Base-by-base conservation (phyloP, 1,140 invertebrate species). In the Riptortus pedestris region DNA sequence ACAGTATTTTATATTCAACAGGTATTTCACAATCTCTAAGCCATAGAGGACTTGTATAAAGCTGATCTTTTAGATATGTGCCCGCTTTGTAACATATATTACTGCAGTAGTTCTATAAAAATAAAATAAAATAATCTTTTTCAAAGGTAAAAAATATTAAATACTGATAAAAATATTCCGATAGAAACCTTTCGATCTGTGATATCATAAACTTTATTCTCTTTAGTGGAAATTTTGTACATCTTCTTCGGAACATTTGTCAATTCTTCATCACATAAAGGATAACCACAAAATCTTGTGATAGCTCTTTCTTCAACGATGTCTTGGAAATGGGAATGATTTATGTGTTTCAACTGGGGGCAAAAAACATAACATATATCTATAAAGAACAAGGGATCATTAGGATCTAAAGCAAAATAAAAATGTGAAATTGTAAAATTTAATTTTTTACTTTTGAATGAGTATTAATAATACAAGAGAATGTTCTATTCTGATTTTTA, bases 121-220 rank as follows among this genome's bases (percentile, higher is more conserved):
- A 26, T 9, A 66, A 67, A 68, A 27, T n/a, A 18, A 26, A 64
- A 43, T 57, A 27, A 29, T 58, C 43, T 1, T 33, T 24, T 20
- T 29, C 28, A 33, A 33, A n/a, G n/a, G n/a, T n/a, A n/a, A n/a
- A n/a, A n/a, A n/a, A n/a, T n/a, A n/a, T n/a, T n/a, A n/a, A n/a
- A n/a, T n/a, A n/a, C n/a, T n/a, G n/a, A n/a, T n/a, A n/a, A n/a
- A n/a, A n/a, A n/a, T n/a, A n/a, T n/a, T n/a, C n/a, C n/a, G n/a
- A n/a, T n/a, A 65, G 65, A 67, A 73, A 83, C 81, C 75, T 93
- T 93, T 64, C 89, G 80, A 60, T 83, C 80, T 24, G 84, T 88
- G 2, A 93, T 83, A 71, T 95, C 91, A 72, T 85, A 93, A 0
- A 95, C 87, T 76, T 88, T 92, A 69, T 93, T 93, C 1, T 76